Percentiles rank a stretch among this genome's conserved stretches.
Evolutionary conservation across 2,113 vertebrate species (phyloP).

Genomic region (Nibea coibor): DNA sequence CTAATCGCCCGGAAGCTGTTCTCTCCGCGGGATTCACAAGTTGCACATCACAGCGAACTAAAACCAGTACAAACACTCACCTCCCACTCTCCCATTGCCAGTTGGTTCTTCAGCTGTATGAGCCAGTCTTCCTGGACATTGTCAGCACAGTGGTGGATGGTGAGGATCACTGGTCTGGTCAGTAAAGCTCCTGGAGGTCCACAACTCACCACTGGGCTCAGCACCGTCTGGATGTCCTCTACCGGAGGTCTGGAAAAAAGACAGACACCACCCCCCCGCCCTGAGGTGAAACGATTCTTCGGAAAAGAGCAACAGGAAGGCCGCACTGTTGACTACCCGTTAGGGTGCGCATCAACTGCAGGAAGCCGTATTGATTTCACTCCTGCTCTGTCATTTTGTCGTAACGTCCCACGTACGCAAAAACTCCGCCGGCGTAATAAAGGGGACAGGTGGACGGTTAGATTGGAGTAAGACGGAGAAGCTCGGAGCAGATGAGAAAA

Average conservation of each 20-base stretch:
- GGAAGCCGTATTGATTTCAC: constrained; percentile 19
- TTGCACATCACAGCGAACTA: neutral
- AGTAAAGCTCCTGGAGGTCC: constrained; percentile 92
- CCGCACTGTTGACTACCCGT: neutral
- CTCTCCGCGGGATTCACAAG: neutral
- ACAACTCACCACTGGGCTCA: constrained; percentile 95
- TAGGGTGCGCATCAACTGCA: constrained; percentile 2
- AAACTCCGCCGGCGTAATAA: neutral
- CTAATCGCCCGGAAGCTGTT: neutral
- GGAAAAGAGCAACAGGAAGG: constrained; percentile 8
- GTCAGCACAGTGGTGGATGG: constrained; percentile 93
- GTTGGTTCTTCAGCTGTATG: constrained; percentile 91
- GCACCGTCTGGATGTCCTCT: constrained; percentile 91
- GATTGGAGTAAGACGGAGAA: neutral
- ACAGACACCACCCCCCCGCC: constrained; percentile 46
- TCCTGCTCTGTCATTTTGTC: constrained; percentile 2
- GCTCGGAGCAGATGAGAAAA: constrained; percentile 18
- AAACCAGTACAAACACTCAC: constrained; percentile 72
- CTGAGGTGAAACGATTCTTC: constrained; percentile 27
- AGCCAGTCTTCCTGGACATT: constrained; percentile 92
- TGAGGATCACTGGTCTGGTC: constrained; percentile 91
- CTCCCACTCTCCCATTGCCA: constrained; percentile 92
- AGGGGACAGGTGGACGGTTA: constrained; percentile 1
- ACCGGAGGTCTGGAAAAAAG: constrained; percentile 85
- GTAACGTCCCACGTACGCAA: constrained; percentile 10